phyloP scores from a whole-genome alignment of 2,888 invertebrate genomes.

The Parnassius smintheus region DNA sequence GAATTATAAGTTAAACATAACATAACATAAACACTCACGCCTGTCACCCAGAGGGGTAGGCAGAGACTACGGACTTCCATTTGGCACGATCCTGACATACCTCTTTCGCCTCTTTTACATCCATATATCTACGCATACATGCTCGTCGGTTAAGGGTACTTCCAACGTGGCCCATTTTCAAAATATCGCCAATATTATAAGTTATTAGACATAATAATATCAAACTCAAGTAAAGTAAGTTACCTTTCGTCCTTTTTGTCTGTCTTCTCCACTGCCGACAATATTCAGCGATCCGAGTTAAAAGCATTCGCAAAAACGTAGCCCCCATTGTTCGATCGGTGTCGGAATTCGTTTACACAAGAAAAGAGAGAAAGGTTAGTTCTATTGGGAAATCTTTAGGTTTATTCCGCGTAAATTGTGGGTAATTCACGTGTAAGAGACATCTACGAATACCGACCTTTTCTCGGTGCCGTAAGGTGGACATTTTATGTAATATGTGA shows the following conservation, averaged over 20 bases:
- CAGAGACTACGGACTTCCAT: too few relatives aligned
- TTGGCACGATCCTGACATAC: too few relatives aligned
- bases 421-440: not conserved
- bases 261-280: slow-evolving; percentile 1
- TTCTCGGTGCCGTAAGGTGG: slow-evolving; percentile 1
- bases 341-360: slow-evolving; percentile 24
- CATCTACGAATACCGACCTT: slow-evolving; percentile 1
- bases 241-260: not conserved
- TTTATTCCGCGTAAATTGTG: slow-evolving; percentile 19
- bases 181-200: too few relatives aligned
- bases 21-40: too few relatives aligned
- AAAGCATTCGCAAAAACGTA: slow-evolving; percentile 13
- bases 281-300: not conserved
- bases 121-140: too few relatives aligned
- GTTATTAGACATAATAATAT: too few relatives aligned
- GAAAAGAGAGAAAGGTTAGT: slow-evolving; percentile 23
- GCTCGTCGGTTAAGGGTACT: too few relatives aligned
- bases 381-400: slow-evolving; percentile 25
- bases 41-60: too few relatives aligned
- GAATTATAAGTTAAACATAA: too few relatives aligned
- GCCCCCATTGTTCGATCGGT: slow-evolving; percentile 20
- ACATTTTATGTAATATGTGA: not conserved
- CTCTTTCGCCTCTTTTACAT: too few relatives aligned
- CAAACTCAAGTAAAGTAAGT: too few relatives aligned
- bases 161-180: too few relatives aligned